These are phyloP conservation scores for Phycodurus eques DNA, from an alignment of 2,113 vertebrate genomes.

Conservation along the genomic window DNA sequence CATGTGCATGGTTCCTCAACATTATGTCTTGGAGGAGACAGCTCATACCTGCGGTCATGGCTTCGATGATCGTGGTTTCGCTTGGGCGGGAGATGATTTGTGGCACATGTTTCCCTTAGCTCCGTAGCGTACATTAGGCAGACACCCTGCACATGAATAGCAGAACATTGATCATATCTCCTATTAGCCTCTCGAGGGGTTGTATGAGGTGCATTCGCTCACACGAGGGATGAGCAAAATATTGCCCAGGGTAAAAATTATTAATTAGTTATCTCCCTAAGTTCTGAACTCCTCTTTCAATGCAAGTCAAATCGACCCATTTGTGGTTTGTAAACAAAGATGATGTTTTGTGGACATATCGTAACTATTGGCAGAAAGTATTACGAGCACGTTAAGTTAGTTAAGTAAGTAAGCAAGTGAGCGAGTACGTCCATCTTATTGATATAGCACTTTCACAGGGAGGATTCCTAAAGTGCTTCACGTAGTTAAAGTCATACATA, in stretches of 20 bases:
- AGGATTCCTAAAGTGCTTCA: too few relatives aligned
- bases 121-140: constrained; percentile 33
- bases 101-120: constrained; percentile 26
- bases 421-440: too few relatives aligned
- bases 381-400: too few relatives aligned
- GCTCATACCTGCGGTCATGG: constrained; percentile 60
- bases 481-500: too few relatives aligned
- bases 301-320: neutral
- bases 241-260: neutral
- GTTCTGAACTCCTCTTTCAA: neutral
- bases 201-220: neutral
- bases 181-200: neutral
- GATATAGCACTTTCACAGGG: too few relatives aligned
- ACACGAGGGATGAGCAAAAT: neutral
- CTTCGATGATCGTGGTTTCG: constrained; percentile 54
- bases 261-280: neutral
- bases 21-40: constrained; percentile 39
- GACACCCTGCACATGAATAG: constrained; percentile 30
- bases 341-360: neutral
- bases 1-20: constrained; percentile 27
- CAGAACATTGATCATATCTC: constrained; percentile 8
- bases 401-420: too few relatives aligned
- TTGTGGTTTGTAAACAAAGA: neutral
- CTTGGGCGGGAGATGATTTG: constrained; percentile 56
- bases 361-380: neutral